Base-by-base conservation (phyloP, 2,888 invertebrate species). In the Troglohyphantes excavatus region DNA sequence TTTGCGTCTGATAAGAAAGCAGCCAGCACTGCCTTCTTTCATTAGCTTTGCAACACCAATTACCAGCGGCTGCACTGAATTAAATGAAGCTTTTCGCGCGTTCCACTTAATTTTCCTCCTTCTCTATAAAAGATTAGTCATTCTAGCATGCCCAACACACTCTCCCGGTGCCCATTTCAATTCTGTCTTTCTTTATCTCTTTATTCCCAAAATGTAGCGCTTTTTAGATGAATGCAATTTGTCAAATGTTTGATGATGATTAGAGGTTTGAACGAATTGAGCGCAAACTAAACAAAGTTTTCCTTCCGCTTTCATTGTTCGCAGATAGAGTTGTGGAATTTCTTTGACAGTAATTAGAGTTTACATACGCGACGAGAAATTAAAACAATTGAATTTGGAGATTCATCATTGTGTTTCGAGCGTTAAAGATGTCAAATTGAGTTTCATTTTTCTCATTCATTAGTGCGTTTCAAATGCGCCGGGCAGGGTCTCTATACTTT, bases 1-100 rank as follows among this genome's bases (percentile, higher is more conserved):
- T 63, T 29, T 23, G 27, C 21, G 59, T 27, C 7, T 46, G 86
- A 86, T 86, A 86, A 86, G 86, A 70, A 73, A 73, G 29, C 72
- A 65, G 73, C 39, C 73, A 73, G 72, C 27, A 61, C 73, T 63
- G 72, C 61, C 73, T 73, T n/a, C 70, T 23, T 83, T 67, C 73
- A 83, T 83, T 83, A 83, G 73, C 53, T 72, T 61, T 61, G 46
- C 70, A 70, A 43, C 43, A 29, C 63, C 78, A 79, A 86, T 86
- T 86, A 86, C 61, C 27, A 63, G 63, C 59, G 61, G 63, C 78
- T 75, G 61, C 6, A 19, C 61, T 3, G 72, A 86, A 72, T 86
- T 86, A 72, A 86, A 86, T 70, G 46, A 72, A 72, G 21, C 72
- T 68, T 79, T 63, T 72, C 23, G 70, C 70, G 72, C 46, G 26